Evolutionary conservation across 2,113 vertebrate genomes (phyloP), one percentile per base, ranked within the genome.

Genomic region (Xiphophorus couchianus): DNA sequence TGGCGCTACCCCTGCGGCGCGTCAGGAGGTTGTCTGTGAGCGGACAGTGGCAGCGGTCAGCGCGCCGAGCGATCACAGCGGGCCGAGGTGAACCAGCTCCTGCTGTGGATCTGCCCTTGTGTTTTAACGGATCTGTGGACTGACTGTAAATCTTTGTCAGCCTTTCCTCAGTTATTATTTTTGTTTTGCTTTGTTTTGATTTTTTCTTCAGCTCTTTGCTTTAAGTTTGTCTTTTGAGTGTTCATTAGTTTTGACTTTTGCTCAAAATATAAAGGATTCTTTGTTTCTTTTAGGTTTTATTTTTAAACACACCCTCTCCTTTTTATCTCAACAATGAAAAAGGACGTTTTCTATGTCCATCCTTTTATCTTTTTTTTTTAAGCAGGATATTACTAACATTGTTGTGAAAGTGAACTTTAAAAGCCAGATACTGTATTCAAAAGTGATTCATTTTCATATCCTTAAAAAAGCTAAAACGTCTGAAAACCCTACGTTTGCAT

Each of bases 81-180:
- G 84, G 68, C 51, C 15, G 72, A 80, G 77, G 71, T 31, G 81
- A 84, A 77, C 62, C 39, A 13, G 60, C 17, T 65, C 83, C 70
- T 29, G 77, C 74, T 75, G 78, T 63, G 80, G 77, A 80, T 78
- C 75, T 13, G 30, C 62, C 71, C 79, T 37, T 66, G 42, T 70
- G 62, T 48, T 48, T 19, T 48, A 6, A 19, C 44, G 65, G 67
- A 66, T 77, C 74, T 51, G 48, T 72, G 66, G 76, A 82, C 62
- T 67, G 73, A 86, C 86, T 88, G 62, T 79, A 83, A 77, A 85
- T 85, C 74, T 70, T 48, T 74, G 70, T 73, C 69, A 73, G 70
- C 77, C 44, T 69, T 71, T 69, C 29, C 51, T 76, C 27, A n/a
- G 10, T 37, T 37, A 0, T 37, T 37, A 5, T 33, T 33, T 33